Conservation (phyloP, 2,888 invertebrate genomes). For the Ecdyonurus torrentis region DNA sequence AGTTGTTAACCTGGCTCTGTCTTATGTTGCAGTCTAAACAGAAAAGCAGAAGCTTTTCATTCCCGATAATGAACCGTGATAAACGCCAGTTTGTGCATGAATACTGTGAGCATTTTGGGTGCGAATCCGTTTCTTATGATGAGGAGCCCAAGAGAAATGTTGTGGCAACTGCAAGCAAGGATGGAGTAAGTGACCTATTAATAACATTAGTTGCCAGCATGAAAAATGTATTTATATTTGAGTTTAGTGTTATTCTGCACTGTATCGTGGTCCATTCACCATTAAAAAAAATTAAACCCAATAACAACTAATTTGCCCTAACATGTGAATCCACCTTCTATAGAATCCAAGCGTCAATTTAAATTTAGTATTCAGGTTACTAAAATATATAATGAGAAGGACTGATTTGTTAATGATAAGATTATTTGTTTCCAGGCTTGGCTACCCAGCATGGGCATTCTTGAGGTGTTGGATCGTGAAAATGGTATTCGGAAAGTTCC, state of each 20-base stretch:
- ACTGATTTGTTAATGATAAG: neutral
- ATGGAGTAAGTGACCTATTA: conserved; percentile 48
- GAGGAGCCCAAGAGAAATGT: conserved; percentile 90
- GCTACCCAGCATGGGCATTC: conserved; percentile 72
- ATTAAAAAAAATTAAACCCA: too few species aligned
- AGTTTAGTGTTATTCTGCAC: too few species aligned
- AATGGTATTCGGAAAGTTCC: conserved; percentile 64
- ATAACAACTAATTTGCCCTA: too few species aligned
- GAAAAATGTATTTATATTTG: too few species aligned
- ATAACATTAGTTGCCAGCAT: too few species aligned
- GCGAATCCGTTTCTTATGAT: conserved; percentile 87
- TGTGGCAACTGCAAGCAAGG: conserved; percentile 72
- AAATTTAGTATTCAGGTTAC: too few species aligned
- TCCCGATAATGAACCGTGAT: conserved; percentile 84
- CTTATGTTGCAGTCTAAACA: conserved; percentile 45
- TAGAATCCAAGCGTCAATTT: too few species aligned
- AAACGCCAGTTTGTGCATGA: conserved; percentile 89
- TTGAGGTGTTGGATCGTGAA: conserved; percentile 66
- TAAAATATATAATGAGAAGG: too few species aligned
- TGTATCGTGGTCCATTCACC: too few species aligned
- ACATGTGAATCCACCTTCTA: too few species aligned
- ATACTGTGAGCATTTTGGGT: conserved; percentile 86
- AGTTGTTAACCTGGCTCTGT: conserved; percentile 6
- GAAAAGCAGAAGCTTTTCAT: conserved; percentile 66
- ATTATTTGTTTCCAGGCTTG: conserved; percentile 45